phyloP scores from a whole-genome alignment of 1,140 invertebrate species.

The Drosophila tristis region DNA sequence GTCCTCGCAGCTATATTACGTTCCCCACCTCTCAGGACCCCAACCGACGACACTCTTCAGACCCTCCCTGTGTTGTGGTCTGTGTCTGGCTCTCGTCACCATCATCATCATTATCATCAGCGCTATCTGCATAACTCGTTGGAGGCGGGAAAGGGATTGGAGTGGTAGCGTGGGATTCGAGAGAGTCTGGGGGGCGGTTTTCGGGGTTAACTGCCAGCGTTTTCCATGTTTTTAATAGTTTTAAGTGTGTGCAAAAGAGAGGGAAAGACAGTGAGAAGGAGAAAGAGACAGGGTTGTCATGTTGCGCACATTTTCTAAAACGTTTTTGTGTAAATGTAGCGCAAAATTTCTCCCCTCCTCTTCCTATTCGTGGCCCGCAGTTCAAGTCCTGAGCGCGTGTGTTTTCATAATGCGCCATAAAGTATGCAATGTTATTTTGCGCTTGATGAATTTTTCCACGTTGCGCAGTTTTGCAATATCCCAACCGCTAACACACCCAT shows the following conservation, averaged over 20 bases:
- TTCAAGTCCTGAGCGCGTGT: conserved; percentile 59
- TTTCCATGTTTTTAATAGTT: conserved; percentile 68
- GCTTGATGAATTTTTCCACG: conserved; percentile 81
- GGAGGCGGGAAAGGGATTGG: conserved; percentile 15
- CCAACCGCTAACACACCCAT: conserved; percentile 7
- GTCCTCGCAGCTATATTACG: conserved; percentile 1
- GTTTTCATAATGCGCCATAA: conserved; percentile 82
- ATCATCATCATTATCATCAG: conserved; percentile 42
- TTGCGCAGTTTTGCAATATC: conserved; percentile 62
- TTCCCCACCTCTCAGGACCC: too few relatives aligned
- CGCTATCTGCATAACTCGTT: conserved; percentile 70
- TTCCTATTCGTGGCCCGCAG: conserved; percentile 4
- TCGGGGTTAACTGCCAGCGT: conserved; percentile 71
- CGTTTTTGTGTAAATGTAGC: conserved; percentile 79
- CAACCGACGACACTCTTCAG: not conserved
- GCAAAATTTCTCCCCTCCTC: conserved; percentile 58
- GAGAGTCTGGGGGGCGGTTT: conserved; percentile 6
- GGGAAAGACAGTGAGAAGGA: not conserved
- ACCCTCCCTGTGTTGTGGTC: conserved; percentile 23
- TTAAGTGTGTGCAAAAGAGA: conserved; percentile 32
- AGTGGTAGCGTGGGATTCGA: not conserved
- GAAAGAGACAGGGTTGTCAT: conserved; percentile 43
- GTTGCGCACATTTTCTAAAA: conserved; percentile 76
- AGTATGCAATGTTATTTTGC: conserved; percentile 82
- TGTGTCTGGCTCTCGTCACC: conserved; percentile 27